phyloP scores from a whole-genome alignment of 2,113 vertebrate genomes.

The Otus sunia region DNA sequence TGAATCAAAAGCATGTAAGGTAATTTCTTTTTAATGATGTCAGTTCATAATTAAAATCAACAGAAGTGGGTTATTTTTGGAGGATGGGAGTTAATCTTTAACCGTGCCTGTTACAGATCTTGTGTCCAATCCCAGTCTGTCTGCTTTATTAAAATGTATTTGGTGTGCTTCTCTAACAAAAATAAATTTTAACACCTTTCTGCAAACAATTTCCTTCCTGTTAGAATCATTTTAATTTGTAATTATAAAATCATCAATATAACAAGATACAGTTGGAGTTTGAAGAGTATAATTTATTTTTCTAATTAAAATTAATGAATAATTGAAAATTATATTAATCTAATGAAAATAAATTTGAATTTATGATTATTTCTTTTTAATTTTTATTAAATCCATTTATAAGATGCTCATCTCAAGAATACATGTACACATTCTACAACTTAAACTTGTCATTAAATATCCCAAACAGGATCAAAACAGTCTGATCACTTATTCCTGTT shows the following conservation, averaged over 20 bases:
- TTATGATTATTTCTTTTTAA: slow-evolving; percentile 20
- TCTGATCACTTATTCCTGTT: neutral
- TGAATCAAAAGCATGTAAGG: slow-evolving; percentile 15
- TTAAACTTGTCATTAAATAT: neutral
- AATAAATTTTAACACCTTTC: slow-evolving; percentile 52
- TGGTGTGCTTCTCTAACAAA: neutral
- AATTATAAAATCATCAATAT: slow-evolving; percentile 58
- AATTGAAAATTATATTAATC: slow-evolving; percentile 45
- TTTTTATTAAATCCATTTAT: neutral
- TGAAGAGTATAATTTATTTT: slow-evolving; percentile 16
- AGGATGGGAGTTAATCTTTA: slow-evolving; percentile 28
- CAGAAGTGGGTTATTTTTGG: slow-evolving; percentile 25
- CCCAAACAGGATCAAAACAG: neutral
- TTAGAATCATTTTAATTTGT: slow-evolving; percentile 38
- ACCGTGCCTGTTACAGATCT: slow-evolving; percentile 8
- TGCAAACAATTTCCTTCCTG: slow-evolving; percentile 42
- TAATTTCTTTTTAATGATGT: slow-evolving; percentile 50
- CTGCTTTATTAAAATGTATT: slow-evolving; percentile 59
- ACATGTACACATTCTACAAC: neutral
- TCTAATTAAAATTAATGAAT: slow-evolving; percentile 41
- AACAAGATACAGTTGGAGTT: slow-evolving; percentile 1
- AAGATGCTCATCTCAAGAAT: neutral
- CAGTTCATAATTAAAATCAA: slow-evolving; percentile 56
- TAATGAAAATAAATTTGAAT: slow-evolving; percentile 40
- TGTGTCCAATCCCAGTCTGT: neutral